phyloP scores from a whole-genome alignment of 2,113 vertebrate species.

The Austrofundulus limnaeus region DNA sequence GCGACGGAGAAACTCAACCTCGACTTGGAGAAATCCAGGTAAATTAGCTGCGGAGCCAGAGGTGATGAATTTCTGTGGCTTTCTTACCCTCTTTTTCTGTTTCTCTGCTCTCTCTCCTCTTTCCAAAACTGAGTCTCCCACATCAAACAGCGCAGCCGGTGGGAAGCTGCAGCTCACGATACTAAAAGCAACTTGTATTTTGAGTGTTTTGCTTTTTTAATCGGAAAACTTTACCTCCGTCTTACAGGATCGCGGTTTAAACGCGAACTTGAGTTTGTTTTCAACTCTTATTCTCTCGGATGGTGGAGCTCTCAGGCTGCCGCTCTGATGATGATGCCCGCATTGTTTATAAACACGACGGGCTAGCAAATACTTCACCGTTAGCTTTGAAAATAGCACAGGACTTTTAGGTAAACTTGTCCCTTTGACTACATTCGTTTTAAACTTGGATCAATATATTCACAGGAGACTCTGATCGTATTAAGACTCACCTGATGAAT shows the following conservation, averaged over 20 bases:
- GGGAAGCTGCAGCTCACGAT: slow-evolving; percentile 37
- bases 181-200: slow-evolving; percentile 24
- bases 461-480: background rate
- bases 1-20: slow-evolving; percentile 48
- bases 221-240: background rate
- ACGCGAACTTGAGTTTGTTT: slow-evolving; percentile 16
- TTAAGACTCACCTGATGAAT: slow-evolving; percentile 13
- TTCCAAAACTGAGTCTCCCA: slow-evolving; percentile 57
- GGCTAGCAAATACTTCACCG: slow-evolving; percentile 1
- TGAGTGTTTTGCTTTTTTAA: background rate
- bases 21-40: slow-evolving; percentile 72
- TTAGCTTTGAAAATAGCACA: background rate
- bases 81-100: slow-evolving; percentile 11
- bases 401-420: background rate
- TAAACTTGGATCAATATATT: background rate
- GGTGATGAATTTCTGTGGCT: slow-evolving; percentile 33
- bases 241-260: background rate
- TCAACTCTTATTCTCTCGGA: background rate
- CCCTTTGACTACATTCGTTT: background rate
- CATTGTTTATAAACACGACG: slow-evolving; percentile 64
- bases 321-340: slow-evolving; percentile 28
- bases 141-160: slow-evolving; percentile 62
- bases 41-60: slow-evolving; percentile 15
- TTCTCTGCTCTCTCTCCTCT: slow-evolving; percentile 27
- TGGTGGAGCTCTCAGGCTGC: slow-evolving; percentile 10